Evolutionary conservation across 2,797 vertebrate species (phyloP).

Genomic region (Hyperoplus lanceolatus): DNA sequence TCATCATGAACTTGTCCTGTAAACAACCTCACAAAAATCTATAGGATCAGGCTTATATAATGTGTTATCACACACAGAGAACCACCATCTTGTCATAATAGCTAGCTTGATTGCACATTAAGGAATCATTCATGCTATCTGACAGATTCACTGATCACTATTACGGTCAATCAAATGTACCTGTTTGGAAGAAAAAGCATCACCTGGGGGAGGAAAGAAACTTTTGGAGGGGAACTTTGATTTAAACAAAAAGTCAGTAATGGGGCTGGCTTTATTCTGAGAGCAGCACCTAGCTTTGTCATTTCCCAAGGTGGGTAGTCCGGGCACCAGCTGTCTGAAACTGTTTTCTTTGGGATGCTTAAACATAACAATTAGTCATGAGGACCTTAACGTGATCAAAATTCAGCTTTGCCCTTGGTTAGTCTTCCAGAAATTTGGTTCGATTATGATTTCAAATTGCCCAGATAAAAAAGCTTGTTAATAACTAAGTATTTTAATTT

Average conservation of each 20-base stretch:
- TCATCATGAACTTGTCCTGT: slow-evolving; percentile 4
- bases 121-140: slow-evolving; percentile 28
- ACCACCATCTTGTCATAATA: slow-evolving; percentile 6
- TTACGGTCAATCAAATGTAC: slow-evolving; percentile 13
- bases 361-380: slow-evolving; percentile 41
- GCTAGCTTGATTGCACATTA: slow-evolving; percentile 26
- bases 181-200: slow-evolving; percentile 17
- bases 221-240: slow-evolving; percentile 6
- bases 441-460: slow-evolving; percentile 34
- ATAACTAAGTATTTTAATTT: slow-evolving; percentile 27
- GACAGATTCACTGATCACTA: slow-evolving; percentile 15
- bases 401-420: slow-evolving; percentile 6
- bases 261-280: slow-evolving; percentile 38
- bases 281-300: slow-evolving; percentile 21
- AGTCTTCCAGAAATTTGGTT: slow-evolving; percentile 21
- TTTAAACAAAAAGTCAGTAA: slow-evolving; percentile 46
- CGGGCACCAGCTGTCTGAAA: slow-evolving; percentile 34
- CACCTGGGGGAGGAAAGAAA: slow-evolving; percentile 6
- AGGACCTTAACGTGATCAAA: slow-evolving; percentile 27
- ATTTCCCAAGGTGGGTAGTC: slow-evolving; percentile 45
- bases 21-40: neutral
- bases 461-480: slow-evolving; percentile 22
- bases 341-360: slow-evolving; percentile 36
- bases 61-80: slow-evolving; percentile 1
- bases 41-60: neutral